Conservation (phyloP, 2,113 vertebrate species). For the Sardina pilchardus region DNA sequence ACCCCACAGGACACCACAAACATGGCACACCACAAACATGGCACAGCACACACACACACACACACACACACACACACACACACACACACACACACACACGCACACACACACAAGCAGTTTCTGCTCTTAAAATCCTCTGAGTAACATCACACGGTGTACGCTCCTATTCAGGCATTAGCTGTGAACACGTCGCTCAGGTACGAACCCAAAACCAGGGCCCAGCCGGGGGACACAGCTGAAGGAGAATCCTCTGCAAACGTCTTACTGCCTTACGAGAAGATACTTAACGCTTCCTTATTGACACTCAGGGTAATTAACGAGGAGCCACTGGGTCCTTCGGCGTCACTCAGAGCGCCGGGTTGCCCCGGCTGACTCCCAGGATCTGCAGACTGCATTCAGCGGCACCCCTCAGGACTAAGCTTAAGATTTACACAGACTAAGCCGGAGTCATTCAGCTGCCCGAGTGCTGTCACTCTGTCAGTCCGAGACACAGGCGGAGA, state of each 20-base stretch:
- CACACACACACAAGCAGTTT: too few relatives aligned
- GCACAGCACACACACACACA: too few relatives aligned
- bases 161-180: too few relatives aligned
- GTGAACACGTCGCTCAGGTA: too few relatives aligned
- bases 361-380: neutral
- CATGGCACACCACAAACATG: too few relatives aligned
- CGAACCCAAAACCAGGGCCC: neutral
- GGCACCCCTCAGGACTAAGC: constrained; percentile 24
- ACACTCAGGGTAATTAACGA: neutral
- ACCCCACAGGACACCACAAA: too few relatives aligned
- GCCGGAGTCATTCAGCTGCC: constrained; percentile 26
- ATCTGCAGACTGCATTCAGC: neutral
- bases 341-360: neutral
- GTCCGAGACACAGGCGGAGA: neutral
- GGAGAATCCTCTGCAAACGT: neutral
- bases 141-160: too few relatives aligned
- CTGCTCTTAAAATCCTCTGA: too few relatives aligned
- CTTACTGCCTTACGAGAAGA: neutral
- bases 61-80: too few relatives aligned
- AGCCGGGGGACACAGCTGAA: neutral
- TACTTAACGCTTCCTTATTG: neutral
- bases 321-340: neutral
- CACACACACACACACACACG: too few relatives aligned
- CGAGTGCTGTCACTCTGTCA: neutral
- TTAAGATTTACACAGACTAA: constrained; percentile 35